Evolutionary conservation across 1,140 invertebrate genomes (phyloP).

Genomic region (Papilio glaucus): DNA sequence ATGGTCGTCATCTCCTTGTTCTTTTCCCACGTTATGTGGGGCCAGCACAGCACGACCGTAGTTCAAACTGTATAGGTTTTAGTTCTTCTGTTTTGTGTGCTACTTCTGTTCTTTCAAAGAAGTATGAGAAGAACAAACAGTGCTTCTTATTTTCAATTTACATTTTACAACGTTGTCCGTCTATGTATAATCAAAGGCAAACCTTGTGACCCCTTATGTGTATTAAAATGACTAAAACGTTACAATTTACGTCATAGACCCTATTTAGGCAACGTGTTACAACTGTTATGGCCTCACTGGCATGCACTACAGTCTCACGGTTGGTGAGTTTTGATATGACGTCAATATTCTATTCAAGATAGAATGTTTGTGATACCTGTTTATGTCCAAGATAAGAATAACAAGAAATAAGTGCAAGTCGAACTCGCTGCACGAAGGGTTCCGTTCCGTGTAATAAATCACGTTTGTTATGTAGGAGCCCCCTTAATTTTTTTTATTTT

Average conservation of each 20-base stretch:
- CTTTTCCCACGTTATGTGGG: too few relatives aligned
- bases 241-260: neutral
- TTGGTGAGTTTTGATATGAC: neutral
- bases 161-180: too few relatives aligned
- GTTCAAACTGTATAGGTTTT: too few relatives aligned
- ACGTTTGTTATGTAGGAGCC: too few relatives aligned
- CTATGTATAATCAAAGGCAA: neutral
- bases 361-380: neutral
- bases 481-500: too few relatives aligned
- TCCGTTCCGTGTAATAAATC: neutral
- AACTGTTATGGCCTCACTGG: neutral
- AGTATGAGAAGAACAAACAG: too few relatives aligned
- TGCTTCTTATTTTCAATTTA: too few relatives aligned
- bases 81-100: too few relatives aligned
- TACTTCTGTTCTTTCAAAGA: too few relatives aligned
- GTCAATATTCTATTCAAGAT: neutral
- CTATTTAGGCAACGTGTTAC: neutral
- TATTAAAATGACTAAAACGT: neutral
- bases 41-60: too few relatives aligned
- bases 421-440: neutral
- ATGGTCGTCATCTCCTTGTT: too few relatives aligned
- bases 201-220: neutral
- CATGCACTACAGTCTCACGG: neutral
- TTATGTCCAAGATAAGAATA: neutral
- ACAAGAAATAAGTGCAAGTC: neutral